A percentile compares a stretch with the other conserved stretches of the same genome.
Evolutionary conservation across 1,140 invertebrate genomes (phyloP).

Genomic region (Musca vetustissima): DNA sequence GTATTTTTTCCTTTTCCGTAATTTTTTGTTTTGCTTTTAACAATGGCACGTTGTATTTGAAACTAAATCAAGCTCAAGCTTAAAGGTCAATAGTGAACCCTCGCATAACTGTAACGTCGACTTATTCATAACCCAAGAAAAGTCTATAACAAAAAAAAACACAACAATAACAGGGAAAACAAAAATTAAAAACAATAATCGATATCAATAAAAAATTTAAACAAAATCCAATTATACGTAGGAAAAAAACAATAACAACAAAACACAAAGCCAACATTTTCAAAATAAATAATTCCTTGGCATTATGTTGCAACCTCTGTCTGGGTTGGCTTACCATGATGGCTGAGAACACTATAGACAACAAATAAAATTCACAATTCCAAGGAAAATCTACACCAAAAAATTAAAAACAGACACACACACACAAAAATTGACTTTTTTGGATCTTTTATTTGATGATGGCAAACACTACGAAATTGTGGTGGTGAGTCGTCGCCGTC

Average conservation of each 20-base stretch:
- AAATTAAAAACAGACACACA: neutral
- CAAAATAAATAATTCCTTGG: too few species aligned
- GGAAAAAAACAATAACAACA: too few species aligned
- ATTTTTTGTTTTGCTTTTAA: neutral
- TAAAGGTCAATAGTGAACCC: conserved; percentile 15
- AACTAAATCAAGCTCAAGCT: neutral
- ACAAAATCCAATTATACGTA: conserved; percentile 16
- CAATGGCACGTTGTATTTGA: neutral
- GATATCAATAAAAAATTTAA: conserved; percentile 30
- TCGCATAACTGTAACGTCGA: neutral
- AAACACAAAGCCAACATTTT: too few species aligned
- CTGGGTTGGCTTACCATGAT: too few species aligned
- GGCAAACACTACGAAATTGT: too few species aligned
- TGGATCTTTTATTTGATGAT: too few species aligned
- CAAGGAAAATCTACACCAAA: neutral
- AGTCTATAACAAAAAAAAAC: too few species aligned
- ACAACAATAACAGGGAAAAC: conserved; percentile 4
- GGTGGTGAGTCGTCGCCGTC: too few species aligned
- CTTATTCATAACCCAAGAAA: neutral
- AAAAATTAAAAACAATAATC: conserved; percentile 17
- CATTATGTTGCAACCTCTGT: too few species aligned
- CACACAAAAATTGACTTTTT: too few species aligned
- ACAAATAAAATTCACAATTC: too few species aligned
- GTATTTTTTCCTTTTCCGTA: neutral
- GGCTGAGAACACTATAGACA: too few species aligned